phyloP scores from a whole-genome alignment of 2,888 invertebrate species.

The Pristionchus japonicus region DNA sequence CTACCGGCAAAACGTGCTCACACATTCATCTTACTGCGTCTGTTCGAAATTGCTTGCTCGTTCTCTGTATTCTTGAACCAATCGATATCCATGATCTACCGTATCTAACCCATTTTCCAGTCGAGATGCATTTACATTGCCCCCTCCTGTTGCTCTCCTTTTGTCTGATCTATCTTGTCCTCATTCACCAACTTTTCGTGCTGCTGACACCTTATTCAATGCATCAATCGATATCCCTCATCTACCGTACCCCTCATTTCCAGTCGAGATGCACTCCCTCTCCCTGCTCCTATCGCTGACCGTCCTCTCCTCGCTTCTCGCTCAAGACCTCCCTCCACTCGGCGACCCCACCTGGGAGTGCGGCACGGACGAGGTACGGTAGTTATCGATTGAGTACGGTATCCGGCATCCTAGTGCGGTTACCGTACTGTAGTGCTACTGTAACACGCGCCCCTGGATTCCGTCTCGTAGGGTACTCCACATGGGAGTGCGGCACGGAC shows the following conservation, averaged over 20 bases:
- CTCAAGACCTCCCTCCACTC: not conserved
- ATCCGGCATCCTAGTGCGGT: not conserved
- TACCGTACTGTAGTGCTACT: too few species aligned
- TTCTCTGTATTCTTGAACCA: too few species aligned
- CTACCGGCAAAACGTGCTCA: too few species aligned
- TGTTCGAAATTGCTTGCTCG: too few species aligned
- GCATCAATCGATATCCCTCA: not conserved
- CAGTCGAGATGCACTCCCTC: not conserved
- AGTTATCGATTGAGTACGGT: not conserved
- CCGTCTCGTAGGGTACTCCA: not conserved
- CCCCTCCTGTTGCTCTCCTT: too few species aligned
- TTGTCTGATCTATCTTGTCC: too few species aligned
- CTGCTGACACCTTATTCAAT: too few species aligned
- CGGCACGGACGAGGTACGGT: constrained; percentile 38
- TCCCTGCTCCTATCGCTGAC: not conserved
- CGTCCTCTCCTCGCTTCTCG: not conserved
- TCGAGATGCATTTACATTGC: too few species aligned
- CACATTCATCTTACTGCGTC: too few species aligned
- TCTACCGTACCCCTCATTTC: not conserved
- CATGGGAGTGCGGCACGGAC: constrained; percentile 44
- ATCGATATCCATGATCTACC: too few species aligned
- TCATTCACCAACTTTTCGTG: too few species aligned
- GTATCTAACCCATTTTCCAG: too few species aligned
- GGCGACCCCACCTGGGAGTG: constrained; percentile 46
- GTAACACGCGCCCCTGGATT: not conserved